Conservation (phyloP, 2,113 vertebrate genomes). For the Grantiella picta region DNA sequence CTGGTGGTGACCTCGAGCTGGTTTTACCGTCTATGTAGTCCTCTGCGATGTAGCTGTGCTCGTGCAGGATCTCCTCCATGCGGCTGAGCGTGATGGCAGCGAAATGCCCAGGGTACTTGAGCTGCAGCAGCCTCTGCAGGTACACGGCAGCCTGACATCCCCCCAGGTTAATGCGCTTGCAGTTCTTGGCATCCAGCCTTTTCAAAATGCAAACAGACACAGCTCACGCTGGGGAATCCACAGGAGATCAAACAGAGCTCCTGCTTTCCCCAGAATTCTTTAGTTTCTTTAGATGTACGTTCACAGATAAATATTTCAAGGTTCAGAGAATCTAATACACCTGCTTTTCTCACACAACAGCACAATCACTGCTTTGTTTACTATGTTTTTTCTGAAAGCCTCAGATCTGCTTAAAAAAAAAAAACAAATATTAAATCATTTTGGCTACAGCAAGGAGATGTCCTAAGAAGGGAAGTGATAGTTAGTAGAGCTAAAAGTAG, state of each 20-base stretch:
- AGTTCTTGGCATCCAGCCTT: slow-evolving; percentile 87
- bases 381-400: neutral
- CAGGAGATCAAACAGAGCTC: neutral
- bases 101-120: slow-evolving; percentile 93
- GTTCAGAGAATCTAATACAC: neutral
- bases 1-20: neutral
- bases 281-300: accelerated
- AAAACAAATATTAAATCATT: neutral
- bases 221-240: neutral
- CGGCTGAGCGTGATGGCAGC: slow-evolving; percentile 90
- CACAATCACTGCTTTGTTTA: neutral
- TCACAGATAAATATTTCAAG: neutral
- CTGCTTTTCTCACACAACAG: neutral
- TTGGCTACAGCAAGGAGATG: neutral
- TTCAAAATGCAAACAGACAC: slow-evolving; percentile 31
- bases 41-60: slow-evolving; percentile 88
- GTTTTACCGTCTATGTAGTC: slow-evolving; percentile 87
- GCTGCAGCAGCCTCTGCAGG: slow-evolving; percentile 93
- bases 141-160: slow-evolving; percentile 90
- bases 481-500: neutral
- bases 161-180: slow-evolving; percentile 92
- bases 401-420: neutral
- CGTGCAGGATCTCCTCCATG: slow-evolving; percentile 94
- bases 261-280: accelerated
- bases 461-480: neutral